Percentiles rank a stretch among this genome's conserved stretches.
These are phyloP conservation scores for Cephus pygmeus DNA, from an alignment of 2,888 invertebrate species.

Conservation along the genomic window DNA sequence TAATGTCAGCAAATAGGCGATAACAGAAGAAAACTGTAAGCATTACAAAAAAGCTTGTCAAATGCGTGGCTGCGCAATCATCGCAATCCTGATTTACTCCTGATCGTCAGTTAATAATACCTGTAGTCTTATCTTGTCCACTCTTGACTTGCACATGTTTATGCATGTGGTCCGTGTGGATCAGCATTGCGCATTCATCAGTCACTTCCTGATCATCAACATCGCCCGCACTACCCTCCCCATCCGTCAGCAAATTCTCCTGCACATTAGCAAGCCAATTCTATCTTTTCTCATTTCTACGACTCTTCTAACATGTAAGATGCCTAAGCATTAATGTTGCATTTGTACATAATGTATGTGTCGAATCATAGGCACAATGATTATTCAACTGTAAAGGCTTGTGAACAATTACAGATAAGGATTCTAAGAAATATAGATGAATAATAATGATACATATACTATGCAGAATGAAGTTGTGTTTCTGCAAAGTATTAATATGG, in stretches of 20 bases:
- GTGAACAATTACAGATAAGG: not conserved
- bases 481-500: not conserved
- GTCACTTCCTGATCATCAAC: constrained; percentile 73
- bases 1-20: not conserved
- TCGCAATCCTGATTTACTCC: not conserved
- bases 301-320: not conserved
- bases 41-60: not conserved
- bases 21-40: not conserved
- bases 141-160: constrained; percentile 55
- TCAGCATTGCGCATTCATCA: constrained; percentile 79
- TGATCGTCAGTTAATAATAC: constrained; percentile 37
- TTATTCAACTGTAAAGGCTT: not conserved
- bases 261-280: constrained; percentile 40
- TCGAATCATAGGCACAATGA: not conserved
- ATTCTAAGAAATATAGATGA: not conserved
- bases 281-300: not conserved
- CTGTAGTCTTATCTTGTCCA: constrained; percentile 56
- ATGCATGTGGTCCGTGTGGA: constrained; percentile 67
- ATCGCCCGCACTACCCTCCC: constrained; percentile 71
- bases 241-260: constrained; percentile 73
- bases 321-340: not conserved
- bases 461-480: not conserved
- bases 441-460: not conserved
- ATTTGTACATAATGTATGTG: not conserved
- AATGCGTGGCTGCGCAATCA: not conserved